A percentile compares a stretch with the other conserved stretches of the same genome.
These are phyloP conservation scores for Griposia aprilina DNA, from an alignment of 2,888 invertebrate species.

Conservation along the genomic window DNA sequence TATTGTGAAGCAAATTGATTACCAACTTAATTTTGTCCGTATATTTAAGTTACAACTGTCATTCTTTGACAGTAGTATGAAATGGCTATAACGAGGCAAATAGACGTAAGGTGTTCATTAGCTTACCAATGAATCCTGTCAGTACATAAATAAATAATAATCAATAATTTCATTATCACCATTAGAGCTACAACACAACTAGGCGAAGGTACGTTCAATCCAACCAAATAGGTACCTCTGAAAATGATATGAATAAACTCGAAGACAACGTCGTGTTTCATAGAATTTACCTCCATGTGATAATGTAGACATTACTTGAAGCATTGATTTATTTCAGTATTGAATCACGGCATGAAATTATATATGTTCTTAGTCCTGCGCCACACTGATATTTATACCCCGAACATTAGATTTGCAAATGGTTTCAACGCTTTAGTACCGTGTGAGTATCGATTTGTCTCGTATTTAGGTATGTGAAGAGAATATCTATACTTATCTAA, in stretches of 20 bases:
- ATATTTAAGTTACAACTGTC: background rate
- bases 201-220: background rate
- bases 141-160: background rate
- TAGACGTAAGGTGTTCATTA: background rate
- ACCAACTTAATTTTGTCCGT: background rate
- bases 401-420: slow-evolving; percentile 34
- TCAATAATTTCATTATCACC: background rate
- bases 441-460: slow-evolving; percentile 34
- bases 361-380: slow-evolving; percentile 22
- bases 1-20: background rate
- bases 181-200: background rate
- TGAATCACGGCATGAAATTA: background rate
- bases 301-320: background rate
- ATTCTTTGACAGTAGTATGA: background rate
- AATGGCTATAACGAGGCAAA: background rate
- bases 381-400: slow-evolving; percentile 34
- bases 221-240: background rate
- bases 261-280: background rate
- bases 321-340: slow-evolving; percentile 24
- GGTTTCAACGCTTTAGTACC: slow-evolving; percentile 32
- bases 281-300: background rate
- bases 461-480: slow-evolving; percentile 22
- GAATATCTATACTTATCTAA: background rate
- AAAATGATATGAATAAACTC: background rate
- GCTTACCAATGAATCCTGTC: background rate